Percentiles rank a stretch among this genome's conserved stretches.
phyloP scores from a whole-genome alignment of 2,797 vertebrate species.

The Chiroxiphia lanceolata region DNA sequence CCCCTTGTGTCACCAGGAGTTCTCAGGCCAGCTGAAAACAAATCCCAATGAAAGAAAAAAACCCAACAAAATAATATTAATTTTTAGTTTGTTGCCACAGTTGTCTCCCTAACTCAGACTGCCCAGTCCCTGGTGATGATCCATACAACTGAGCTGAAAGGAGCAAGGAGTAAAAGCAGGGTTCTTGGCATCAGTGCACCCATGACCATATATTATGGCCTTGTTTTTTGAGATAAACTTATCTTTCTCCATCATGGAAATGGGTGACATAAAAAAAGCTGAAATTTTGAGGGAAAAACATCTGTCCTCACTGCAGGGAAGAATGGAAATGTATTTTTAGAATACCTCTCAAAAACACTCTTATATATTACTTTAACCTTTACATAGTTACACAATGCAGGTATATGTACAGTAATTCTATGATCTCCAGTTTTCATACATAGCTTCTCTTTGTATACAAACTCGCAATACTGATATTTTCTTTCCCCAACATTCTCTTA shows the following conservation, averaged over 20 bases:
- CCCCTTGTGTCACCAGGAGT: not conserved
- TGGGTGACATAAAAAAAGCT: not conserved
- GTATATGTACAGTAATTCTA: not conserved
- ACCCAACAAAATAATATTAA: accelerated
- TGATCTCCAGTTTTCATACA: not conserved
- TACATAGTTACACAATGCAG: not conserved
- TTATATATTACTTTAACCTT: not conserved
- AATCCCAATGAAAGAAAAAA: not conserved
- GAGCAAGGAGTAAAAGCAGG: not conserved
- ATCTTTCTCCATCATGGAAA: not conserved
- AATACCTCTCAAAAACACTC: not conserved
- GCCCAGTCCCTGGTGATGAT: not conserved
- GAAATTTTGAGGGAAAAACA: not conserved
- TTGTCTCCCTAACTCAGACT: not conserved
- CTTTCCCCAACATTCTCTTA: not conserved
- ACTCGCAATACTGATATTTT: not conserved
- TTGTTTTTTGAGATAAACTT: not conserved
- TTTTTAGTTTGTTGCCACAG: not conserved
- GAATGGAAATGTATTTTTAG: not conserved
- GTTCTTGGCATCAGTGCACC: not conserved
- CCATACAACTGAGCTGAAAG: not conserved
- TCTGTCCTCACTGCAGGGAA: not conserved
- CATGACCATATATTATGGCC: not conserved
- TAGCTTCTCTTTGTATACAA: not conserved
- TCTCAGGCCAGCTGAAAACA: not conserved